These are phyloP conservation scores for Abrostola triplasia DNA, from an alignment of 2,888 invertebrate species.

Conservation along the genomic window DNA sequence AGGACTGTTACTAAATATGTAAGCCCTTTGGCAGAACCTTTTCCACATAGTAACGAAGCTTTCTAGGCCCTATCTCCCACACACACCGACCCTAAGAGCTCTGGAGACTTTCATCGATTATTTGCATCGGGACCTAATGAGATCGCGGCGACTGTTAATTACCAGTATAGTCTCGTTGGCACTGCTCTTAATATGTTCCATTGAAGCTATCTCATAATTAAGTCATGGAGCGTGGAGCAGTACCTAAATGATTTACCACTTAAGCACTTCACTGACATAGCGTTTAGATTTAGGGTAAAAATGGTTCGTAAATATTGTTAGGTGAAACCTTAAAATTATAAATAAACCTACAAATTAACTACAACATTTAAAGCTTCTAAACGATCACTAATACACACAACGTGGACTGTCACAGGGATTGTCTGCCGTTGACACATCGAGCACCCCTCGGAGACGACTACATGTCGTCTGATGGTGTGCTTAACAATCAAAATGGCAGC, in stretches of 20 bases:
- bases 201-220: neutral
- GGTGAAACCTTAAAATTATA: neutral
- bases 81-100: constrained; percentile 19
- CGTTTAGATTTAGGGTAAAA: constrained; percentile 38
- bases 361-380: constrained; percentile 23
- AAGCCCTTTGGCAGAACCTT: constrained; percentile 30
- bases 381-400: constrained; percentile 27
- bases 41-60: constrained; percentile 11
- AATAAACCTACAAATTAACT: constrained; percentile 12
- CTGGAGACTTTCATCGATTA: constrained; percentile 45
- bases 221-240: constrained; percentile 6
- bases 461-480: constrained; percentile 18
- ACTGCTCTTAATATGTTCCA: neutral
- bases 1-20: constrained; percentile 13
- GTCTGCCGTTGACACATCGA: constrained; percentile 39
- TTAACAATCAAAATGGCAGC: constrained; percentile 47
- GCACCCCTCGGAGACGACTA: constrained; percentile 6
- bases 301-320: neutral
- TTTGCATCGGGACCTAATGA: constrained; percentile 30
- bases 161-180: neutral
- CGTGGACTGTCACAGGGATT: constrained; percentile 17
- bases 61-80: constrained; percentile 33
- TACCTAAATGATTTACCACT: neutral
- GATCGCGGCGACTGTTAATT: constrained; percentile 21
- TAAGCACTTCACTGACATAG: constrained; percentile 25